Evolutionary conservation across 2,113 vertebrate species (phyloP).

Genomic region (Crotalus helleri): DNA sequence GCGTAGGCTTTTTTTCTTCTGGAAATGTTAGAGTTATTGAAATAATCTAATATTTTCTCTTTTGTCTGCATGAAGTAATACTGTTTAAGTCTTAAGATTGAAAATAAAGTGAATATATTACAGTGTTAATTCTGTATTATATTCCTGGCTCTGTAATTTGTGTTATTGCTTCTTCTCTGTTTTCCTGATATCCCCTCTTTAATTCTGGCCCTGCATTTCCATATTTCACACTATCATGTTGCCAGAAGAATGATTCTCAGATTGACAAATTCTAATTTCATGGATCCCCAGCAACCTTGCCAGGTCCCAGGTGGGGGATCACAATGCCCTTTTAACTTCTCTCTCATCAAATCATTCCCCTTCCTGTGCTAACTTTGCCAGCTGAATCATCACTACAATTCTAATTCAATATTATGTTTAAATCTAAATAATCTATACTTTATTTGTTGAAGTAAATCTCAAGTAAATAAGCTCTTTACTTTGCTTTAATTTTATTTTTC

Average conservation of each 20-base stretch:
- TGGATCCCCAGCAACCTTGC: background rate
- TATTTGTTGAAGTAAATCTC: background rate
- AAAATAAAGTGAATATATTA: background rate
- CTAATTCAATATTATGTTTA: background rate
- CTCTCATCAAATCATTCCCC: background rate
- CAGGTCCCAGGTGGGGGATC: background rate
- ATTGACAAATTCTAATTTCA: background rate
- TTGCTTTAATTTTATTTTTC: background rate
- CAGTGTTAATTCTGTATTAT: background rate
- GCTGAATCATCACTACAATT: background rate
- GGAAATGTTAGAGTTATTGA: background rate
- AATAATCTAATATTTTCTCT: background rate
- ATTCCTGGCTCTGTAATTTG: background rate
- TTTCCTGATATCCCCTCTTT: background rate
- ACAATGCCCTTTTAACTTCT: background rate
- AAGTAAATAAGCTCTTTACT: background rate
- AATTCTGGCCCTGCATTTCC: background rate
- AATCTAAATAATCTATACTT: background rate
- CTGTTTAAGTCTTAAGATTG: background rate
- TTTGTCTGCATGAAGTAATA: background rate
- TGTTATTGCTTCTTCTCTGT: background rate
- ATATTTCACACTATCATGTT: background rate
- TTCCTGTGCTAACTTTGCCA: background rate
- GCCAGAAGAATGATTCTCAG: background rate
- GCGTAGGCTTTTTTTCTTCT: background rate